These are phyloP conservation scores for Hemistola chrysoprasaria DNA, from an alignment of 2,888 invertebrate genomes.

Conservation along the genomic window DNA sequence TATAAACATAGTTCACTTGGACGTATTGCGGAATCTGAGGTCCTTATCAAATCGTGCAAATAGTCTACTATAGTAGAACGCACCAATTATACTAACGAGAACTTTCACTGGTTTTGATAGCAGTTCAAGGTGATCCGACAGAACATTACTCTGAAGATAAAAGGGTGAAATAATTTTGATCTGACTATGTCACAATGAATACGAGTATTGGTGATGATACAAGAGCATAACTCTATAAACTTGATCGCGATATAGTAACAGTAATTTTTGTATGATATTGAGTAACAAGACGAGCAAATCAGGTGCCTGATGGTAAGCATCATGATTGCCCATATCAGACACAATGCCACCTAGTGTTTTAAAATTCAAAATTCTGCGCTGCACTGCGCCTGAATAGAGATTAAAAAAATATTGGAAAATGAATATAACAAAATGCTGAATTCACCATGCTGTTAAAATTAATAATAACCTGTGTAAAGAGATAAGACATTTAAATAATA, in stretches of 20 bases:
- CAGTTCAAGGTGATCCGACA: conserved; percentile 70
- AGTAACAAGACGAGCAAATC: too few species aligned
- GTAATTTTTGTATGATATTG: too few species aligned
- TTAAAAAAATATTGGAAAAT: too few species aligned
- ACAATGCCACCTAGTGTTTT: too few species aligned
- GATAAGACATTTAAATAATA: conserved; percentile 13
- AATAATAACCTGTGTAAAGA: conserved; percentile 9
- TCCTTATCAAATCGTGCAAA: conserved; percentile 66
- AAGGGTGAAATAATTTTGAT: conserved; percentile 42
- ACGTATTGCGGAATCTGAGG: conserved; percentile 54
- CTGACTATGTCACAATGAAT: conserved; percentile 35
- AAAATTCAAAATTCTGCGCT: too few species aligned
- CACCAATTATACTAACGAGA: conserved; percentile 74
- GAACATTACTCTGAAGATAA: conserved; percentile 51
- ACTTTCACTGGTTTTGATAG: conserved; percentile 72
- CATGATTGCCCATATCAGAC: too few species aligned
- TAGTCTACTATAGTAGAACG: conserved; percentile 50
- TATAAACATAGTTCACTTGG: conserved; percentile 37
- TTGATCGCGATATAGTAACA: too few species aligned
- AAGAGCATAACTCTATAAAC: too few species aligned
- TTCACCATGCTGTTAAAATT: too few species aligned
- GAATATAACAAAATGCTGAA: too few species aligned
- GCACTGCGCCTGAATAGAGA: too few species aligned
- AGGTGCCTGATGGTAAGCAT: too few species aligned
- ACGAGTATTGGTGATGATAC: conserved; percentile 6